These are phyloP conservation scores for Leptoclinus maculatus DNA, from an alignment of 2,797 vertebrate species.

Conservation along the genomic window DNA sequence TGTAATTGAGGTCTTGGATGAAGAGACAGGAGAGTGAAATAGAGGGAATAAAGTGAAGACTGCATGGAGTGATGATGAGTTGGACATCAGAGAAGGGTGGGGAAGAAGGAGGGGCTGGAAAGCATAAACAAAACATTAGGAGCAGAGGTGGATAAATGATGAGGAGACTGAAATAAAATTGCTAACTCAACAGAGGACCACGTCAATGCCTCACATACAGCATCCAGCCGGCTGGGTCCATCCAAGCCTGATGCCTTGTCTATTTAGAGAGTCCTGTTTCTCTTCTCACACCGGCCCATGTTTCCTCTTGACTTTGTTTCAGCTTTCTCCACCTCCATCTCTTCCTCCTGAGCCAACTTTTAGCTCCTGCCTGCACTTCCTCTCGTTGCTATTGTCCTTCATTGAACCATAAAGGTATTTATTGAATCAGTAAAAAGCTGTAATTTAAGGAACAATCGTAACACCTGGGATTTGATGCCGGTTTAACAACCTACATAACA, in stretches of 20 bases:
- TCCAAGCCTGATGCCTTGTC: slow-evolving; percentile 40
- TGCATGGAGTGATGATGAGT: slow-evolving; percentile 17
- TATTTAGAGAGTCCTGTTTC: slow-evolving; percentile 6
- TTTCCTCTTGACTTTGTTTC: slow-evolving; percentile 1
- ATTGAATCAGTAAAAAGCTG: slow-evolving; percentile 3
- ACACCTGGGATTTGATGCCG: background rate
- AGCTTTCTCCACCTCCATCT: background rate
- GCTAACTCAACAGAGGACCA: slow-evolving; percentile 42
- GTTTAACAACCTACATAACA: slow-evolving; percentile 12
- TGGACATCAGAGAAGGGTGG: slow-evolving; percentile 32
- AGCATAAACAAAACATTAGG: slow-evolving; percentile 45
- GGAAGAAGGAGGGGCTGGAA: slow-evolving; percentile 12
- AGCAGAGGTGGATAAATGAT: slow-evolving; percentile 47
- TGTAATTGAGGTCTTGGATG: slow-evolving; percentile 54
- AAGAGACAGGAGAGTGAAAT: slow-evolving; percentile 9
- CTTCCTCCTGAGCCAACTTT: background rate
- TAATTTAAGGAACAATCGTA: background rate
- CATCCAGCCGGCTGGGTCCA: slow-evolving; percentile 18
- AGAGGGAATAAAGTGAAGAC: slow-evolving; percentile 13
- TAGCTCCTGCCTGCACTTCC: background rate
- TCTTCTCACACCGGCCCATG: slow-evolving; percentile 7
- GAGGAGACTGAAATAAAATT: slow-evolving; percentile 39
- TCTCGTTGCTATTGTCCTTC: background rate
- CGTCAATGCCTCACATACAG: slow-evolving; percentile 30
- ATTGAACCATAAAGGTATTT: slow-evolving; percentile 12